Evolutionary conservation across 1,140 invertebrate species (phyloP).

Genomic region (Papilio xuthus): DNA sequence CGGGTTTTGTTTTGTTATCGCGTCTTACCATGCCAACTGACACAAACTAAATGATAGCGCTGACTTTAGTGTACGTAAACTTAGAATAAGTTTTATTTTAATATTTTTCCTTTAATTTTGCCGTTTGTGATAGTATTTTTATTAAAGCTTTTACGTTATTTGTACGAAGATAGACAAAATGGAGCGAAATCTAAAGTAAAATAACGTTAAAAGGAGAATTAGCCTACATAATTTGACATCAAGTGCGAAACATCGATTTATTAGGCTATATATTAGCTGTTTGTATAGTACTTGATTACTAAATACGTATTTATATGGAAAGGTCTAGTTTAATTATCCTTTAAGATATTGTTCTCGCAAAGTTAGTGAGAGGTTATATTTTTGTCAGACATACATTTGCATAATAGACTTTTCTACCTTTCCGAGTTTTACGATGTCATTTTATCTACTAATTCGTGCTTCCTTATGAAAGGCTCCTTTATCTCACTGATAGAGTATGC

Average conservation of each 20-base stretch:
- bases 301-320: too few relatives aligned
- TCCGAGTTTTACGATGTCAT: neutral
- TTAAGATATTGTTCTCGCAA: neutral
- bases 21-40: neutral
- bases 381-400: neutral
- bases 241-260: too few relatives aligned
- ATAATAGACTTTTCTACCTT: neutral
- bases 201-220: too few relatives aligned
- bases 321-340: neutral
- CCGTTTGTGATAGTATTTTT: neutral
- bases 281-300: too few relatives aligned
- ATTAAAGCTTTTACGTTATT: neutral
- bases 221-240: too few relatives aligned
- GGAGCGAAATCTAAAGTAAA: too few relatives aligned
- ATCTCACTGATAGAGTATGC: neutral
- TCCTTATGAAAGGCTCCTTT: neutral
- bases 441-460: neutral
- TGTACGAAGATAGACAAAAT: neutral
- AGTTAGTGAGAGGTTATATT: neutral
- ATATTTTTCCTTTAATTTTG: neutral
- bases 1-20: constrained; percentile 11
- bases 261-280: too few relatives aligned
- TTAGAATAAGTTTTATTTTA: neutral
- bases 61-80: neutral
- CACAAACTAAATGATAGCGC: neutral